These are phyloP conservation scores for Drosophila kanapiae DNA, from an alignment of 1,140 invertebrate genomes.

Conservation along the genomic window DNA sequence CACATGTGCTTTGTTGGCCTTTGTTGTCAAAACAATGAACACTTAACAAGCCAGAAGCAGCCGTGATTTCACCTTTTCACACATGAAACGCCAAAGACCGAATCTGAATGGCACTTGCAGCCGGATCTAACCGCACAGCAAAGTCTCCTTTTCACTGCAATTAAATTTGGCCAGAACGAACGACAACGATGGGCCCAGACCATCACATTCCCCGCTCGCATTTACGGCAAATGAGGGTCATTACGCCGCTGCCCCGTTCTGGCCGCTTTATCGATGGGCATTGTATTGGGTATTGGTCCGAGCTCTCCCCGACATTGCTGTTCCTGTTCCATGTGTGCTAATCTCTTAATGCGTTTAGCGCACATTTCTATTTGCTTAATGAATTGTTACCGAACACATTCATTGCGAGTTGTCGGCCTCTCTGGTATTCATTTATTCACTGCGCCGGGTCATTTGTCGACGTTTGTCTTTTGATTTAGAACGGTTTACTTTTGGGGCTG, in stretches of 20 bases:
- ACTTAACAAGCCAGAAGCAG: slow-evolving; percentile 73
- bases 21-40: slow-evolving; percentile 77
- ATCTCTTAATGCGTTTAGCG: slow-evolving; percentile 84
- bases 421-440: slow-evolving; percentile 67
- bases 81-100: slow-evolving; percentile 32
- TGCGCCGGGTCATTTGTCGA: slow-evolving; percentile 76
- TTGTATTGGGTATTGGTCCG: slow-evolving; percentile 8
- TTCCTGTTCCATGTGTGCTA: slow-evolving; percentile 70
- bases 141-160: slow-evolving; percentile 52
- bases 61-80: slow-evolving; percentile 73
- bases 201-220: slow-evolving; percentile 3
- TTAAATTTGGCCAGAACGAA: slow-evolving; percentile 66
- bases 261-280: slow-evolving; percentile 62
- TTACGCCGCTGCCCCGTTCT: slow-evolving; percentile 72
- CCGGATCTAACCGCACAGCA: slow-evolving; percentile 62
- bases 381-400: slow-evolving; percentile 83
- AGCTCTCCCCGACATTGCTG: slow-evolving; percentile 21
- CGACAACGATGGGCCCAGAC: neutral
- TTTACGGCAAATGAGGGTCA: slow-evolving; percentile 77
- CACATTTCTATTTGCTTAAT: slow-evolving; percentile 83
- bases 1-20: slow-evolving; percentile 53
- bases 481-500: slow-evolving; percentile 20
- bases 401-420: slow-evolving; percentile 56
- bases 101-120: slow-evolving; percentile 26
- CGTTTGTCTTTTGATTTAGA: slow-evolving; percentile 78